These are phyloP conservation scores for Clinocottus analis DNA, from an alignment of 2,113 vertebrate genomes.

Conservation along the genomic window DNA sequence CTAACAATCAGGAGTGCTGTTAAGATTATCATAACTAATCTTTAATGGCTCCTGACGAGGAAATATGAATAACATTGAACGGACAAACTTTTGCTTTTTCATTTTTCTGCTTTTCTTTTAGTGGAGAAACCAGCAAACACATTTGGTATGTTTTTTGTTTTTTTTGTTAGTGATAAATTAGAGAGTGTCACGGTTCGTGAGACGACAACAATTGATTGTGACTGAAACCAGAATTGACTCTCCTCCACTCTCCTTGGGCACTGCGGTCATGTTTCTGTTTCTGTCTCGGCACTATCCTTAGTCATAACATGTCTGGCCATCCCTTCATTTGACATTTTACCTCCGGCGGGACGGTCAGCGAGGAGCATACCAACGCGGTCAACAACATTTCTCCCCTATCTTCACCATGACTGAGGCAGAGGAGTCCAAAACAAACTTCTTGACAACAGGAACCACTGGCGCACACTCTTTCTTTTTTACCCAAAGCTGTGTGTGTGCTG, in stretches of 20 bases:
- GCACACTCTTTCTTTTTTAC: neutral
- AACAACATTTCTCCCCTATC: constrained; percentile 31
- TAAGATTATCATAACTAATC: constrained; percentile 52
- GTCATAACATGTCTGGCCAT: constrained; percentile 40
- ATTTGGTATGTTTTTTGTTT: constrained; percentile 21
- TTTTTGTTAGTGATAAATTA: neutral
- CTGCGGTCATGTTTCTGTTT: constrained; percentile 39
- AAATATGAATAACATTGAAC: constrained; percentile 34
- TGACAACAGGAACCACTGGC: constrained; percentile 22
- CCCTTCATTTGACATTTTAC: constrained; percentile 40
- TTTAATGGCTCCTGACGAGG: constrained; percentile 32
- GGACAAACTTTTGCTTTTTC: constrained; percentile 25
- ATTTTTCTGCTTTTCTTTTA: constrained; percentile 32
- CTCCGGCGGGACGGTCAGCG: constrained; percentile 25
- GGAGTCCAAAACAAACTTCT: constrained; percentile 33
- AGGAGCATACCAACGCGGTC: constrained; percentile 53
- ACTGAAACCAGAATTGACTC: constrained; percentile 43
- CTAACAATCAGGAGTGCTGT: constrained; percentile 45
- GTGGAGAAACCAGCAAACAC: constrained; percentile 47
- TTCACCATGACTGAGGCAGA: neutral
- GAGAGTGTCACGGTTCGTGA: constrained; percentile 13
- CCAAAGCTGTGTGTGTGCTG: constrained; percentile 9
- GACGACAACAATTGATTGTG: constrained; percentile 56
- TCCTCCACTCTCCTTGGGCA: constrained; percentile 18
- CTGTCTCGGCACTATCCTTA: neutral